phyloP scores from a whole-genome alignment of 2,888 invertebrate genomes.

The Maniola hyperantus region DNA sequence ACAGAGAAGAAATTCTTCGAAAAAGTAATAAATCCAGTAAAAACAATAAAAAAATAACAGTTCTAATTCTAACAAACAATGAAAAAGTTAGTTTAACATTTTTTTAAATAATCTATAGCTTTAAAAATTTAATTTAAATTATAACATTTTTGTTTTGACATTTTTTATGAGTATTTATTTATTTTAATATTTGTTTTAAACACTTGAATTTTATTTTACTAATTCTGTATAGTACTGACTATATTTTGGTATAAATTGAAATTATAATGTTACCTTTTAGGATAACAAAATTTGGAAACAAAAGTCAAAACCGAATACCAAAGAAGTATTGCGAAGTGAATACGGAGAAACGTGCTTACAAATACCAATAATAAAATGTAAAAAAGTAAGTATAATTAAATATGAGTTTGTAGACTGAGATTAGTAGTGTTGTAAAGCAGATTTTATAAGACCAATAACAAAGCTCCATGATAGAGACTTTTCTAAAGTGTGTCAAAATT shows the following conservation, averaged over 20 bases:
- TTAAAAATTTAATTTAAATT: background rate
- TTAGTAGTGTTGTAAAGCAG: too few relatives aligned
- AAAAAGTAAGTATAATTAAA: slow-evolving; percentile 39
- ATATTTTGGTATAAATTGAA: too few relatives aligned
- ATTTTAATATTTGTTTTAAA: too few relatives aligned
- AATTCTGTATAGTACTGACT: too few relatives aligned
- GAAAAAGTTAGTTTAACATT: slow-evolving; percentile 15
- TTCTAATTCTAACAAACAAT: slow-evolving; percentile 21
- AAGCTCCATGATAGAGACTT: too few relatives aligned
- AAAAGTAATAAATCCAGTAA: slow-evolving; percentile 12
- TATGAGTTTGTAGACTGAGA: too few relatives aligned
- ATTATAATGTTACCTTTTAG: slow-evolving; percentile 2
- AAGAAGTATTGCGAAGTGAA: slow-evolving; percentile 49
- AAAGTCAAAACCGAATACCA: background rate
- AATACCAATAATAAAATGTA: slow-evolving; percentile 60
- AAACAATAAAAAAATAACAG: slow-evolving; percentile 5
- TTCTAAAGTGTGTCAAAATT: slow-evolving; percentile 9
- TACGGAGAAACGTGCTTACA: slow-evolving; percentile 63
- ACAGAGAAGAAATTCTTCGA: slow-evolving; percentile 13
- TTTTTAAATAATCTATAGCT: background rate
- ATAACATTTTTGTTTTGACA: background rate
- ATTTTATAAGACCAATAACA: background rate
- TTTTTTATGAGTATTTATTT: background rate
- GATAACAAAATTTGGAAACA: background rate
- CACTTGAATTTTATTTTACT: too few relatives aligned